phyloP scores from a whole-genome alignment of 2,797 vertebrate genomes.

The Thripadectes ignobilis region DNA sequence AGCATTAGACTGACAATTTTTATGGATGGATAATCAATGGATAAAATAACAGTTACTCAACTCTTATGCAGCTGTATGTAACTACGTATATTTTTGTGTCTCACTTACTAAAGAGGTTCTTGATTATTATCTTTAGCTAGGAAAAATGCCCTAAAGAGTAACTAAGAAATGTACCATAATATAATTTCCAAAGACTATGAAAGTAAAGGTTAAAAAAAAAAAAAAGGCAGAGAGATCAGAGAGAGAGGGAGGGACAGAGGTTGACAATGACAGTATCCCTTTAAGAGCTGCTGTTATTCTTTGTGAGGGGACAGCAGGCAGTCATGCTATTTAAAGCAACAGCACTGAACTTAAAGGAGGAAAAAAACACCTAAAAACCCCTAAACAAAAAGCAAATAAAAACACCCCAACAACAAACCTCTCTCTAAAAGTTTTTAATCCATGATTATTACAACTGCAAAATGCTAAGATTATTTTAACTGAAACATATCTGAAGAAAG shows the following conservation, averaged over 20 bases:
- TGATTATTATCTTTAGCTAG: neutral
- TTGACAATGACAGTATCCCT: neutral
- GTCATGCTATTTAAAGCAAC: conserved; percentile 45
- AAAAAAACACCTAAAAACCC: rapidly evolving
- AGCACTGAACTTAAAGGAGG: neutral
- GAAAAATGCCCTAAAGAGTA: neutral
- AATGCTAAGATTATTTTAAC: neutral
- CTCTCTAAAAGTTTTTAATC: neutral
- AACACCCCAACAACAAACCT: neutral
- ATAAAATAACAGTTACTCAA: neutral
- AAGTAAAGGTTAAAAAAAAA: neutral
- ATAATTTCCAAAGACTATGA: neutral
- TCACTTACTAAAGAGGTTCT: neutral
- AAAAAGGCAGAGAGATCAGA: neutral
- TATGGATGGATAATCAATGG: neutral
- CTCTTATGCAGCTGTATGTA: neutral
- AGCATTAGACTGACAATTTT: neutral
- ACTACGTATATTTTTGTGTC: neutral
- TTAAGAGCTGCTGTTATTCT: conserved; percentile 46
- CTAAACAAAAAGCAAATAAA: rapidly evolving
- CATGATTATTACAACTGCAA: neutral
- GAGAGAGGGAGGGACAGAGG: neutral
- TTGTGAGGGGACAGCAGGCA: neutral
- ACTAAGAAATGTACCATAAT: neutral
- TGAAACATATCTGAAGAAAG: conserved; percentile 19